Percentiles rank a stretch among this genome's conserved stretches.
These are phyloP conservation scores for Nothoprocta perdicaria DNA, from an alignment of 2,113 vertebrate species.

Conservation along the genomic window DNA sequence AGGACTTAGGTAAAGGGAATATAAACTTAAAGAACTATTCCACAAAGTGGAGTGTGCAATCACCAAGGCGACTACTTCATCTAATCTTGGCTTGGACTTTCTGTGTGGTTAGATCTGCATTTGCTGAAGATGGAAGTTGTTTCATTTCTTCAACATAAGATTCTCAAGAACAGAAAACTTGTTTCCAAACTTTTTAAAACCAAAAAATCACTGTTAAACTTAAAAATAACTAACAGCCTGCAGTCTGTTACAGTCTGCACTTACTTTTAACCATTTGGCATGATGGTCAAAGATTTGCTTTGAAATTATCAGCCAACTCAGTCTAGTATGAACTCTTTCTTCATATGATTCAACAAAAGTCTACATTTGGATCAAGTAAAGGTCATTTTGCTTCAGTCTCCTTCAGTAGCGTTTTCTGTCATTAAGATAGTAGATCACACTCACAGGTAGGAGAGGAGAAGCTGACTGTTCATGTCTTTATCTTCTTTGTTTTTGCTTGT, in stretches of 20 bases:
- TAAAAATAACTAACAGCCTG: background rate
- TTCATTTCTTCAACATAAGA: background rate
- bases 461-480: background rate
- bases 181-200: background rate
- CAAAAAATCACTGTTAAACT: background rate
- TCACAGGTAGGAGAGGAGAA: background rate
- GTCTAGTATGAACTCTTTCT: background rate
- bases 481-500: background rate
- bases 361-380: background rate
- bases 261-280: background rate
- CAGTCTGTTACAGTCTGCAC: background rate
- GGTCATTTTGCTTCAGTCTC: background rate
- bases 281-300: background rate
- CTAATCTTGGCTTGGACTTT: background rate
- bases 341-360: background rate
- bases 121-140: background rate
- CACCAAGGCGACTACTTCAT: background rate
- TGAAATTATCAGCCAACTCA: background rate
- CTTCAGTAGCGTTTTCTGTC: background rate
- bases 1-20: background rate
- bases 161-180: background rate
- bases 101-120: background rate
- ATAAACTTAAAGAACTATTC: background rate
- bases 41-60: background rate
- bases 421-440: background rate